Evolutionary conservation across 2,113 vertebrate genomes (phyloP).

Genomic region (Murina feae): DNA sequence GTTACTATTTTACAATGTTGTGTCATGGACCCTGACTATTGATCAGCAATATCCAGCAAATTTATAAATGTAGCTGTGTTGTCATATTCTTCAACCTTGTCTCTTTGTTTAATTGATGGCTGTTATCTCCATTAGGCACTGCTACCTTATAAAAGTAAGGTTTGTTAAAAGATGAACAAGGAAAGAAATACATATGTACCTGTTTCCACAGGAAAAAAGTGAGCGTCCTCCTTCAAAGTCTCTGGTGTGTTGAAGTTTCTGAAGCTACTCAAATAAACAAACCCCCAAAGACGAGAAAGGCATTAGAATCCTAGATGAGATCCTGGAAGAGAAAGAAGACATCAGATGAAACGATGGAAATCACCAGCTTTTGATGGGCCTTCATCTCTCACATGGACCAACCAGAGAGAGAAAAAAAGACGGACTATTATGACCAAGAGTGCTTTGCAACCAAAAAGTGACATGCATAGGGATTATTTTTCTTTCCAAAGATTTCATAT

Average conservation of each 20-base stretch:
- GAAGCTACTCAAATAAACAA: not conserved
- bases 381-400: not conserved
- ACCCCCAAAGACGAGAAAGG: not conserved
- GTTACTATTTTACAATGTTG: not conserved
- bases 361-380: not conserved
- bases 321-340: not conserved
- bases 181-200: not conserved
- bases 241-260: not conserved
- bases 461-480: constrained; percentile 17
- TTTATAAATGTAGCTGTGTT: not conserved
- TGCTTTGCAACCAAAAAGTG: constrained; percentile 11
- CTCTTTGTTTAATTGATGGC: not conserved
- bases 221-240: not conserved
- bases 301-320: not conserved
- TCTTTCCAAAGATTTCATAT: constrained; percentile 35
- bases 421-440: not conserved
- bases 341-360: not conserved
- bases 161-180: not conserved
- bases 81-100: not conserved
- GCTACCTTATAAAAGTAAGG: not conserved
- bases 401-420: not conserved
- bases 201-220: not conserved
- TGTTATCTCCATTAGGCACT: not conserved
- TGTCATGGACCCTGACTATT: not conserved
- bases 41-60: not conserved